Evolutionary conservation across 35 echinoderm and acorn worm species (phyloP), one percentile per base, ranked within the genome.

Genomic region (Patiria miniata): DNA sequence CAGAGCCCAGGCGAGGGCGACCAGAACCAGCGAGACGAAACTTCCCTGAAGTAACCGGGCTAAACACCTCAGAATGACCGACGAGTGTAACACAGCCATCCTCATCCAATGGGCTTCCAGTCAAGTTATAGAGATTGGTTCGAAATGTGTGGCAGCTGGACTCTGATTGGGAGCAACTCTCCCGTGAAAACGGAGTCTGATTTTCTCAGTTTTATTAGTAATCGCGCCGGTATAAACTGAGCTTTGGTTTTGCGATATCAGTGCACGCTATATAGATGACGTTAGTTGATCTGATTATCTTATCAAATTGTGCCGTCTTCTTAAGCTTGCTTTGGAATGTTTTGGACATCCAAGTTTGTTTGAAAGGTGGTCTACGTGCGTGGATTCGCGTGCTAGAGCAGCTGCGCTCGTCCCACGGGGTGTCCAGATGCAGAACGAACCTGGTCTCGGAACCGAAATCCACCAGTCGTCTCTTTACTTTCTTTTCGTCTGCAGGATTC

Each of bases 301-400:
- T 26, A 73, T 73, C 19, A 23, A 1, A 0, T 18, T 32, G 29
- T 14, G 8, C 26, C 65, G 42, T 34, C 26, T 18, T 23, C 21
- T 73, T 73, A 23, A 26, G 14, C 26, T 73, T 73, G 65, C 26
- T 73, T 73, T 18, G 9, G 23, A 34, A 34, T 5, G 65, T 30
- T 73, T 73, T 1, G 26, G 65, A 30, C 65, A 23, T 73, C 65
- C 65, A 73, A 73, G 65, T 73, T 73, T 73, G 65, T 22, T 26
- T 30, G 26, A 30, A 26, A 26, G 23, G 29, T 23, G 26, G 65
- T 73, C 21, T 73, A 47, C 42, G 42, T 47, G 42, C 42, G 42
- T 47, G 42, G 42, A 47, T 47, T 47, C 42, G 42, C 12, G 4
- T 47, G 42, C 4, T 4, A 47, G 42, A 6, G 4, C 42, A 47